Evolutionary conservation across 2,113 vertebrate species (phyloP), one percentile per base, ranked within the genome.

Genomic region (Sebastes fasciatus): DNA sequence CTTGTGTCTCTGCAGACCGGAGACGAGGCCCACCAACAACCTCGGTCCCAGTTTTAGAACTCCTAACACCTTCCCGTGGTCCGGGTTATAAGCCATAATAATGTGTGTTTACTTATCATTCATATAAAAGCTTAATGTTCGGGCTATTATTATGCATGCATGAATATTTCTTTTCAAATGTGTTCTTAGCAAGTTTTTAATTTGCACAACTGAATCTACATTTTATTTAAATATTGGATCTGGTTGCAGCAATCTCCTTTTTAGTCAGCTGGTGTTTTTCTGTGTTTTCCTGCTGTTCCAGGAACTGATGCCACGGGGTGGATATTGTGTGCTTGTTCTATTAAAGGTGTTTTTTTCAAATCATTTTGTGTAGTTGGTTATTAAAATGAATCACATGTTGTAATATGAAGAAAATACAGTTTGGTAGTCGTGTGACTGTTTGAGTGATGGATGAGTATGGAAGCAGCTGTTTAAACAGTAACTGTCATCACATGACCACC

Each of bases 11-110:
- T 70, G 34, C 83, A 94, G 92, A 17, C 6, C 0, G 17, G 74
- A 77, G 9, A 4, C 0, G 0, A 82, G 4, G 7, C 67, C 77
- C 16, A 80, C 55, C 1, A 91, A 76, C 74, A 80, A 82, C 63
- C 79, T 87, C 2, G 61, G 72, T 2, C 17, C 78, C 46, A 65
- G 13, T 11, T 70, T 88, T 1, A 79, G 92, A 67, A 55, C 58
- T 0, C 93, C 94, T 2, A 86, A 51, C 14, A 85, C 66, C 4
- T 61, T 94, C 4, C 94, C 94, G 1, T 94, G 94, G 94, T 69
- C 82, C 2, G 1, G 6, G 14, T 19, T 69, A 14, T 51, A 71
- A 79, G 43, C 6, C 3, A 0, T 74, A 42, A 76, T 14, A 23
- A 34, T 34, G 26, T 34, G 26, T 34, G 26, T 34, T 34, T 5